Conservation (phyloP, 2,113 vertebrate species). For the Murina feae region DNA sequence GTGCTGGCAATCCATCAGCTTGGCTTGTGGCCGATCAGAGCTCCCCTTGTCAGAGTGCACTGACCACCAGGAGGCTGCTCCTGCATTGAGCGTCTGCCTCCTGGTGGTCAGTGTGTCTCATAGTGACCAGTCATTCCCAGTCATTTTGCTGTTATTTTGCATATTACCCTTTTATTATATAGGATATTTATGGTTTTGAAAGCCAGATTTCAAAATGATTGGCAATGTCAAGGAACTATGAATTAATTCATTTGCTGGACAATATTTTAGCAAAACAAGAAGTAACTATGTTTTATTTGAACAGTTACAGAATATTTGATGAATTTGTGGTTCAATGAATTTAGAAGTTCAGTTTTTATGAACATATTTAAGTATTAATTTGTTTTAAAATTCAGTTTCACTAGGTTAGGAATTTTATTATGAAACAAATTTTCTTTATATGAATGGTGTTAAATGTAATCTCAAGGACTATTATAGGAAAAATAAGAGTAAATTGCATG, state of each 20-base stretch:
- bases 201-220: slow-evolving; percentile 20
- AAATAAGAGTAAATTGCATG: not conserved
- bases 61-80: too few relatives aligned
- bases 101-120: too few relatives aligned
- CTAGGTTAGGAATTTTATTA: not conserved
- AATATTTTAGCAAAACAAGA: slow-evolving; percentile 27
- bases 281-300: not conserved
- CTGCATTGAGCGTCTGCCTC: too few relatives aligned
- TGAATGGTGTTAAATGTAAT: not conserved
- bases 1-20: too few relatives aligned
- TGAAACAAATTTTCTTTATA: not conserved
- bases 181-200: not conserved
- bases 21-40: too few relatives aligned
- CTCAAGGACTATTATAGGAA: not conserved
- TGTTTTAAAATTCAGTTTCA: not conserved
- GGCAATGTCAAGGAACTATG: not conserved
- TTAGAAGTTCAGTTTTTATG: not conserved
- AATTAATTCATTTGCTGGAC: not conserved
- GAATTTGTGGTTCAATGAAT: not conserved
- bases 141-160: too few relatives aligned
- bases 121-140: too few relatives aligned
- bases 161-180: too few relatives aligned
- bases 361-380: not conserved
- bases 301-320: not conserved
- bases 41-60: too few relatives aligned